A percentile compares a stretch with the other conserved stretches of the same genome.
phyloP scores from a whole-genome alignment of 2,797 vertebrate genomes.

The Sebastes baramenuke region DNA sequence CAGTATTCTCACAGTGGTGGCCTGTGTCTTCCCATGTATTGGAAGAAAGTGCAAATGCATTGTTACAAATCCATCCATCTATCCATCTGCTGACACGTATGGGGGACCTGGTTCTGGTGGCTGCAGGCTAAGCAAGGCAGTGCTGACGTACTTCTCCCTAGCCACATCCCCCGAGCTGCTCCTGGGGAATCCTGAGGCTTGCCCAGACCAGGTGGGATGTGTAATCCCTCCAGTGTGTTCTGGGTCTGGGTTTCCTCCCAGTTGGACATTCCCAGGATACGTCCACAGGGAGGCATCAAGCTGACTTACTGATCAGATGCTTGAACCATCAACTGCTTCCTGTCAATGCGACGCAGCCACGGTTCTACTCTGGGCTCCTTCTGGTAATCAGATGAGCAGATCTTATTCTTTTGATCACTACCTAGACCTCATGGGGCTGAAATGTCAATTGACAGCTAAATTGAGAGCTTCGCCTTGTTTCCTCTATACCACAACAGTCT shows the following conservation, averaged over 20 bases:
- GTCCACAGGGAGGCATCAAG: background rate
- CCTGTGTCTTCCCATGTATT: slow-evolving; percentile 20
- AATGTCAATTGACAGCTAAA: background rate
- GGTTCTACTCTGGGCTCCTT: background rate
- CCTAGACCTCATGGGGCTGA: background rate
- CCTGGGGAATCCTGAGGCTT: background rate
- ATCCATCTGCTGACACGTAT: background rate
- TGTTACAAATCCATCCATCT: background rate
- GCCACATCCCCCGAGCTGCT: background rate
- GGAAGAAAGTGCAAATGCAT: slow-evolving; percentile 12
- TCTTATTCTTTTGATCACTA: background rate
- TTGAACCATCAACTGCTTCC: slow-evolving; percentile 3
- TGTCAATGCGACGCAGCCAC: background rate
- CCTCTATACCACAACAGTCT: background rate
- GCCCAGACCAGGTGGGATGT: background rate
- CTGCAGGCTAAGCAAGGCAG: background rate
- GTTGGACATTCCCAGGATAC: background rate
- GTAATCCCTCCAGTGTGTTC: background rate
- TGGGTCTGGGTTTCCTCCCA: background rate
- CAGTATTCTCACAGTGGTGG: slow-evolving; percentile 29
- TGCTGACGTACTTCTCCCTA: background rate
- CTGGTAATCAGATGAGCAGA: background rate
- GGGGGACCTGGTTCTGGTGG: background rate
- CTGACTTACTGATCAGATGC: background rate
- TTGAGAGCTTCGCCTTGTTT: background rate